Conservation (phyloP, 2,888 invertebrate species). For the Dorcus hopei region DNA sequence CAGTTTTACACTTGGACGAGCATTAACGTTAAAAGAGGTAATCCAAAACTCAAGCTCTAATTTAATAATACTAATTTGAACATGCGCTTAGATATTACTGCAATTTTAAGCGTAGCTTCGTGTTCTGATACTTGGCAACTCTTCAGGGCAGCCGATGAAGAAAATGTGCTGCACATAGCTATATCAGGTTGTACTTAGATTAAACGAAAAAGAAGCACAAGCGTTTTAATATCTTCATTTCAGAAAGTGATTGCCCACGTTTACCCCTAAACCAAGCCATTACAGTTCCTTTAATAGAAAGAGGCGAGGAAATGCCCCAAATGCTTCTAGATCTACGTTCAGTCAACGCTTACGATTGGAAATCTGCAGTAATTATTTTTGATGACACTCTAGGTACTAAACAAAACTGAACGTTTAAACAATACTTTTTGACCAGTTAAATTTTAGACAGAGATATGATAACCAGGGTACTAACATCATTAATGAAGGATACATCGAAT, state of each 20-base stretch:
- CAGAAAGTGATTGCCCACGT: constrained; percentile 75
- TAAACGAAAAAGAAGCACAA: too few relatives aligned
- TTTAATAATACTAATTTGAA: constrained; percentile 6
- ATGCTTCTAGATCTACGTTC: constrained; percentile 71
- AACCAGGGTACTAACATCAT: constrained; percentile 60
- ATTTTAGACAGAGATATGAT: constrained; percentile 60
- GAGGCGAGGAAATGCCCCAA: constrained; percentile 74
- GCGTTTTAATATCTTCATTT: background rate
- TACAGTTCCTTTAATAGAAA: constrained; percentile 65
- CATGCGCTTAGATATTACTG: constrained; percentile 60
- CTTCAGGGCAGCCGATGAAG: constrained; percentile 60
- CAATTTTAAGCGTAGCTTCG: constrained; percentile 70
- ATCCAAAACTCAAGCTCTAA: background rate
- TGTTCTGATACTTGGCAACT: constrained; percentile 74
- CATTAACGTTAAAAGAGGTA: constrained; percentile 71
- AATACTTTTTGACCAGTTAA: background rate
- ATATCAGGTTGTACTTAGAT: constrained; percentile 54
- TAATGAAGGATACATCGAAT: constrained; percentile 47
- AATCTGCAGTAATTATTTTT: constrained; percentile 66
- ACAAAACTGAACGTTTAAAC: background rate
- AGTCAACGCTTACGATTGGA: constrained; percentile 66
- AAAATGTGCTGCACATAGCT: constrained; percentile 68
- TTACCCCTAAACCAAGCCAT: constrained; percentile 65
- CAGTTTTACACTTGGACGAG: constrained; percentile 67
- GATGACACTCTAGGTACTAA: constrained; percentile 69